Evolutionary conservation across 2,113 vertebrate species (phyloP).

Genomic region (Pimephales promelas): DNA sequence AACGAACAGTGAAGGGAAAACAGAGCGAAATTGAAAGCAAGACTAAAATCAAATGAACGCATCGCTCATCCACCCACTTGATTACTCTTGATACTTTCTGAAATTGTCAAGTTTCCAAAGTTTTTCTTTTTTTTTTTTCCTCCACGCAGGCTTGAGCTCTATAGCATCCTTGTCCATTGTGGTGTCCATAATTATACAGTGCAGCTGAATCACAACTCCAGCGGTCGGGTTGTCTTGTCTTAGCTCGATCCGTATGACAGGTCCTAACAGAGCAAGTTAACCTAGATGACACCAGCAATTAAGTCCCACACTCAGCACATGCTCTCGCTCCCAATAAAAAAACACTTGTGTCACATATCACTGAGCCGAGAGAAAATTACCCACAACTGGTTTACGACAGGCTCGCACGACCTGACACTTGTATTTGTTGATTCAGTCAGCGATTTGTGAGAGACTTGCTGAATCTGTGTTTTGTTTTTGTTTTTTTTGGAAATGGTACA

Average conservation of each 20-base stretch:
- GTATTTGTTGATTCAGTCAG: conserved; percentile 33
- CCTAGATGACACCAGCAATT: conserved; percentile 43
- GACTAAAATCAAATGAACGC: conserved; percentile 29
- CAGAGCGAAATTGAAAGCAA: conserved; percentile 3
- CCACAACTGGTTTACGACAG: conserved; percentile 1
- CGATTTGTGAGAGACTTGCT: conserved; percentile 23
- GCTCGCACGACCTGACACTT: conserved; percentile 6
- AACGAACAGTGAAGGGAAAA: neutral
- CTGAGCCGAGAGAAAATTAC: conserved; percentile 29
- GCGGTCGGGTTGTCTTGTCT: conserved; percentile 8
- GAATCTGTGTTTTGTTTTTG: too few relatives aligned
- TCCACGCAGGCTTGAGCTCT: neutral
- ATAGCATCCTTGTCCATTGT: neutral
- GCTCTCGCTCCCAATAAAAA: conserved; percentile 33
- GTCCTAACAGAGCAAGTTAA: conserved; percentile 42
- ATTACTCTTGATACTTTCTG: conserved; percentile 18
- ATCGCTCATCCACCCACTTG: conserved; percentile 18
- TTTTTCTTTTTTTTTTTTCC: neutral
- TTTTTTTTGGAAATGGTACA: neutral
- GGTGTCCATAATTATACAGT: conserved; percentile 9
- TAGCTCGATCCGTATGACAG: conserved; percentile 12
- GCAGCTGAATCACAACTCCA: conserved; percentile 18
- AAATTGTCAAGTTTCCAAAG: conserved; percentile 9
- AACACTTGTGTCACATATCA: conserved; percentile 41
- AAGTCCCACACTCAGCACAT: conserved; percentile 33